Base-by-base conservation (phyloP, 2,888 invertebrate species). In the Nasonia oneida region DNA sequence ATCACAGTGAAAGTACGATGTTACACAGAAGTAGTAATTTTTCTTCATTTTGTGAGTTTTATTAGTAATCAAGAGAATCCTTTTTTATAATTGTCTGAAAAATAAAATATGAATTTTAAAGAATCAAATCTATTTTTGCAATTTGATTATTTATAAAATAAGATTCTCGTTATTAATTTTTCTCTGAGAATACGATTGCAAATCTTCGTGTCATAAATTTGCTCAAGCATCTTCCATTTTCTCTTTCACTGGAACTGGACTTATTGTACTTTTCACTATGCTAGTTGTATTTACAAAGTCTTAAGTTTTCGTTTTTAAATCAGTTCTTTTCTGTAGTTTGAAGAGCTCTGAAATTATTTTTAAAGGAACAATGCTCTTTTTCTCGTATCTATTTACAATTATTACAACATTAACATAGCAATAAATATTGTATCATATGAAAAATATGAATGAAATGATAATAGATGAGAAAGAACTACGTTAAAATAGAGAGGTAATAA, bases 201-300 rank as follows among this genome's bases (percentile, higher is more conserved):
- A 81, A 77, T 73, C 71, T 73, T 76, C 33, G 2, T 76, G 50
- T 81, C 53, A 78, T 70, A 74, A 81, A 77, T 86, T 75, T 42
- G 75, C 79, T 77, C 57, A 42, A 87, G 47, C 67, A 83, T 57
- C 76, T 64, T 67, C 73, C 39, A 57, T 85, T 37, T 74, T 87
- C 37, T 33, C 84, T 88, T 89, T 88, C 86, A 89, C 88, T 88
- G 83, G 88, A 89, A 89, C 89, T 87, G 88, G 84, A 88, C 88
- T 88, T 88, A 88, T 81, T 88, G 88, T 89, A 89, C 79, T 83
- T 89, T 89, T 89, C 89, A 89, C 90, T 92, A 92, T 92, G 85
- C 88, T 92, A 93, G 92, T 93, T 88, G 88, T 87, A 87, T 92
- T 91, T 93, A 91, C 92, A 93, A 90, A 91, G 89, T 87, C 82